A percentile compares a stretch with the other conserved stretches of the same genome.
phyloP scores from a whole-genome alignment of 2,888 invertebrate genomes.

The Callinectes sapidus region DNA sequence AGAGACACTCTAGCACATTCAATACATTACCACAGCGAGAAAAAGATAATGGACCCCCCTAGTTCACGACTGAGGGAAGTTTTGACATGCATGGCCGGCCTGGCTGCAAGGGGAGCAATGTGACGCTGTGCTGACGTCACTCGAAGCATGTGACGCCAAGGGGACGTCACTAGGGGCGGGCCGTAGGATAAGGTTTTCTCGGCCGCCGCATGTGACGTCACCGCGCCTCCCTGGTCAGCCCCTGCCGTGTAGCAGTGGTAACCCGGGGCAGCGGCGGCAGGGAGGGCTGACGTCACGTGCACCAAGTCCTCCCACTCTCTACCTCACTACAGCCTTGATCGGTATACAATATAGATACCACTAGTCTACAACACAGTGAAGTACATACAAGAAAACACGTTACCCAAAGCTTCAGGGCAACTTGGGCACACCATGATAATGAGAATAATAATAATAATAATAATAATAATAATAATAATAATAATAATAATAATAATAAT shows the following conservation, averaged over 20 bases:
- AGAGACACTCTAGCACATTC: conserved; percentile 69
- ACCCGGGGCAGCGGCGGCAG: conserved; percentile 16
- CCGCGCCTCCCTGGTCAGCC: conserved; percentile 38
- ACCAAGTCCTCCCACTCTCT: conserved; percentile 48
- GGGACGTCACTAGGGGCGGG: conserved; percentile 49
- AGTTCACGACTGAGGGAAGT: conserved; percentile 63
- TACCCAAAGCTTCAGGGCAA: conserved; percentile 58
- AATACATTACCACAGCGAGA: conserved; percentile 69
- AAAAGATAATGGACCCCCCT: conserved; percentile 60
- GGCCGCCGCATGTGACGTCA: conserved; percentile 59
- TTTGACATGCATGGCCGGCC: conserved; percentile 66
- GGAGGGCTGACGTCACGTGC: conserved; percentile 54
- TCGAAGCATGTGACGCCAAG: conserved; percentile 53
- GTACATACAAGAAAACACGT: conserved; percentile 68
- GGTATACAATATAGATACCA: conserved; percentile 67
- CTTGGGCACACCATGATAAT: conserved; percentile 62
- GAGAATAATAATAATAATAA: conserved; percentile 20
- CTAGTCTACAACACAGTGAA: conserved; percentile 69
- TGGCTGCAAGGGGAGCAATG: conserved; percentile 59
- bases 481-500: conserved; percentile 32
- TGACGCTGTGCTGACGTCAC: conserved; percentile 55
- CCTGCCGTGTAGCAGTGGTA: conserved; percentile 22
- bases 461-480: conserved; percentile 49
- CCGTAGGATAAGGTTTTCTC: conserved; percentile 45
- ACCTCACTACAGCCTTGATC: conserved; percentile 69